Base-by-base conservation (phyloP, 2,113 vertebrate genomes). In the Hippocampus guttulatus region DNA sequence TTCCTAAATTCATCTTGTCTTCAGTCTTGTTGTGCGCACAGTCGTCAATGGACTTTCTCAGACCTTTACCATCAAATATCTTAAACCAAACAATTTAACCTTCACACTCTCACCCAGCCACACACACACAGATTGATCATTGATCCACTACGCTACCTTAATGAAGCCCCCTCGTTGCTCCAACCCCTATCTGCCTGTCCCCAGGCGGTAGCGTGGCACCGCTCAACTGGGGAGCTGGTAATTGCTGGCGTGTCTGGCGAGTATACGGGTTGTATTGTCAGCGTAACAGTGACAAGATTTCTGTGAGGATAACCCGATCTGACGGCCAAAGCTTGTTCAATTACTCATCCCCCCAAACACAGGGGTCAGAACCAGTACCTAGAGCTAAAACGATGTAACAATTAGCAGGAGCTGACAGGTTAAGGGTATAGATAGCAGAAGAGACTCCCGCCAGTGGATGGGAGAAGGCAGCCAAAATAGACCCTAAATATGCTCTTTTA, bases 311-410 rank as follows among this genome's bases (percentile, higher is more conserved):
- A 92, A 92, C 81, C 88, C 87, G 80, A 88, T 85, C 83, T 89
- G 91, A 91, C 86, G 81, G 84, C 75, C 84, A 85, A 87, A 82
- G 88, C 89, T 91, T 92, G 91, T 92, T 91, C 91, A 91, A 91
- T 92, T 88, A 89, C 77, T 79, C 70, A 72, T 83, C 85, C 82
- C 33, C 85, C 81, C 77, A 70, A 78, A 75, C 70, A 68, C 68
- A 55, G 58, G 78, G 5, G 64, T 76, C 79, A 75, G 67, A 79
- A 65, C 80, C 74, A 69, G 82, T 8, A 12, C 43, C 14, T 76
- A 75, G 79, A 68, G 68, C 71, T 62, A 55, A 64, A 73, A 69
- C 30, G 15, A 83, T 84, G 80, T 85, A 83, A 81, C 83, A 85
- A 84, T 88, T 86, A 88, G 81, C 61, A 33, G 10, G 49, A 61